These are phyloP conservation scores for Linnaemya tessellans DNA, from an alignment of 2,888 invertebrate species.

Conservation along the genomic window DNA sequence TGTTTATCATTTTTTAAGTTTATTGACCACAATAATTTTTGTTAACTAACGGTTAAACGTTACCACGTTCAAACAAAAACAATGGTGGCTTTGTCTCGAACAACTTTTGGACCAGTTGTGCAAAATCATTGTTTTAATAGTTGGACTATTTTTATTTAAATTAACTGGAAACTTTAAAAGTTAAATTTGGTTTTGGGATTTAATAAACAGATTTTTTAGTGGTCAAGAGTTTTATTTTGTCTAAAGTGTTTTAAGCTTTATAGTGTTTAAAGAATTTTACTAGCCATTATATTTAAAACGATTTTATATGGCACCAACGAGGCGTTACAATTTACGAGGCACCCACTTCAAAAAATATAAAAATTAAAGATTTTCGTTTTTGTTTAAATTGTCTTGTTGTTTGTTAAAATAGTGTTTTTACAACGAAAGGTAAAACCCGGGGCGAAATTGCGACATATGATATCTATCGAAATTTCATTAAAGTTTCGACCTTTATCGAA, in stretches of 20 bases:
- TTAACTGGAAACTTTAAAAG: conserved; percentile 18
- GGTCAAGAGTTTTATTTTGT: neutral
- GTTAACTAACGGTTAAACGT: conserved; percentile 27
- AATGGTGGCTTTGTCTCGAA: neutral
- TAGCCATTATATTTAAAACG: conserved; percentile 15
- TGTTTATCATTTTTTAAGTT: conserved; percentile 18
- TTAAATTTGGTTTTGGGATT: conserved; percentile 27
- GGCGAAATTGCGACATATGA: no score
- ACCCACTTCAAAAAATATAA: neutral
- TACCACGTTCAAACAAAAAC: neutral
- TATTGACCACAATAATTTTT: conserved; percentile 41
- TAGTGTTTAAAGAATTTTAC: conserved; percentile 27
- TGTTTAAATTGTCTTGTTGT: neutral
- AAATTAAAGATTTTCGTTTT: no score
- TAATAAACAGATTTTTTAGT: neutral
- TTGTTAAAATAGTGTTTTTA: no score
- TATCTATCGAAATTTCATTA: no score
- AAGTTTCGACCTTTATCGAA: no score
- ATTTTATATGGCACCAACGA: conserved; percentile 36
- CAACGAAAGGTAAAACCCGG: no score
- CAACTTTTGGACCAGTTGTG: conserved; percentile 17
- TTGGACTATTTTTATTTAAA: neutral
- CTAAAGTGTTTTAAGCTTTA: conserved; percentile 13
- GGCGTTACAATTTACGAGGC: conserved; percentile 27
- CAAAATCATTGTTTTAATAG: conserved; percentile 50